A percentile compares a stretch with the other conserved stretches of the same genome.
Evolutionary conservation across 2,797 vertebrate genomes (phyloP).

Genomic region (Halcyon badia): DNA sequence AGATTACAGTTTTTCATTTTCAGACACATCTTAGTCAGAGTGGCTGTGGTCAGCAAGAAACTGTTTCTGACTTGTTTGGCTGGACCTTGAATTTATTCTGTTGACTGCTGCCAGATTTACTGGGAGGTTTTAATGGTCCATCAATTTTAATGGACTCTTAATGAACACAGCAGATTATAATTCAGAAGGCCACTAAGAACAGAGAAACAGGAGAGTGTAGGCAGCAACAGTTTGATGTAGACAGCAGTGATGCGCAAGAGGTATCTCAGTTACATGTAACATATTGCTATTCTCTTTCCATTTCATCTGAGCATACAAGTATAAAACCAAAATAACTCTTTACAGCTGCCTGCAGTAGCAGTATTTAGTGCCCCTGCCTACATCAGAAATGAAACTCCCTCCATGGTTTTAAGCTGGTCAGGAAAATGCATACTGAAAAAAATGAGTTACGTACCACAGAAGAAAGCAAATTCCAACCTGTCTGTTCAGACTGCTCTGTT

Average conservation of each 20-base stretch:
- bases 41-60: constrained; percentile 54
- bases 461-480: neutral
- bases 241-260: neutral
- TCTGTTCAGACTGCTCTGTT: neutral
- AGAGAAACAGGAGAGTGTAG: neutral
- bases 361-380: neutral
- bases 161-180: constrained; percentile 10
- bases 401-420: neutral
- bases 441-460: neutral
- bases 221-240: neutral
- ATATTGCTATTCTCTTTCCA: neutral
- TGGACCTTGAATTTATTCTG: constrained; percentile 32
- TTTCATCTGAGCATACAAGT: neutral
- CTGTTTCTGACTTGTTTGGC: constrained; percentile 3
- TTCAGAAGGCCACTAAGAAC: neutral
- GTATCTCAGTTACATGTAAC: neutral
- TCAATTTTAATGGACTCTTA: constrained; percentile 37
- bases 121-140: neutral
- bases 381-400: neutral
- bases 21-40: neutral
- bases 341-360: neutral
- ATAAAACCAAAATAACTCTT: neutral
- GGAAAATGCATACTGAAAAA: neutral
- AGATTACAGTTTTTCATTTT: constrained; percentile 39
- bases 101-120: constrained; percentile 45